Evolutionary conservation across 2,113 vertebrate genomes (phyloP).

Genomic region (Columba janthina): DNA sequence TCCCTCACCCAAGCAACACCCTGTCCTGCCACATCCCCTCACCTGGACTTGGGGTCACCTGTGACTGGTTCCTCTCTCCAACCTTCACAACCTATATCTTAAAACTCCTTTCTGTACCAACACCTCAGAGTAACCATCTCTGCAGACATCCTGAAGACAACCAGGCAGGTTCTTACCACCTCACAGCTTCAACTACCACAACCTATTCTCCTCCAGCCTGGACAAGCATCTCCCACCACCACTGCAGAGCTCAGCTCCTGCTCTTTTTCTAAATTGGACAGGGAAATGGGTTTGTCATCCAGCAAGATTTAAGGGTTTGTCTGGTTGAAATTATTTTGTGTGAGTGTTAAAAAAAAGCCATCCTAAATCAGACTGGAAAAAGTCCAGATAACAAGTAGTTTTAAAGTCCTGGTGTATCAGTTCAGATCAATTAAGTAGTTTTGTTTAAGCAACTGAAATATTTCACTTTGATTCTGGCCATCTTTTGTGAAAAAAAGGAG

Average conservation of each 20-base stretch:
- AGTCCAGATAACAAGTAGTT: neutral
- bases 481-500: neutral
- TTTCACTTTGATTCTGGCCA: neutral
- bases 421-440: neutral
- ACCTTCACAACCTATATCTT: neutral
- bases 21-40: neutral
- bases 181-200: neutral
- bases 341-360: neutral
- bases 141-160: neutral
- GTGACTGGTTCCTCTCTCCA: neutral
- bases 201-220: neutral
- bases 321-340: neutral
- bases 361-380: neutral
- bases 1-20: neutral
- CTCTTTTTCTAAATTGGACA: neutral
- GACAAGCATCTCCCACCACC: too few species aligned
- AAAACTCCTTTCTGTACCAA: neutral
- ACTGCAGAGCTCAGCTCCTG: neutral
- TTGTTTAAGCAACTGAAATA: neutral
- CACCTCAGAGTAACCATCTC: neutral
- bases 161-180: neutral
- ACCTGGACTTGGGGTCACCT: neutral
- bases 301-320: neutral
- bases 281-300: neutral
- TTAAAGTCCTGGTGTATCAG: neutral